Conservation (phyloP, 2,113 vertebrate genomes). For the Polyodon spathula region DNA sequence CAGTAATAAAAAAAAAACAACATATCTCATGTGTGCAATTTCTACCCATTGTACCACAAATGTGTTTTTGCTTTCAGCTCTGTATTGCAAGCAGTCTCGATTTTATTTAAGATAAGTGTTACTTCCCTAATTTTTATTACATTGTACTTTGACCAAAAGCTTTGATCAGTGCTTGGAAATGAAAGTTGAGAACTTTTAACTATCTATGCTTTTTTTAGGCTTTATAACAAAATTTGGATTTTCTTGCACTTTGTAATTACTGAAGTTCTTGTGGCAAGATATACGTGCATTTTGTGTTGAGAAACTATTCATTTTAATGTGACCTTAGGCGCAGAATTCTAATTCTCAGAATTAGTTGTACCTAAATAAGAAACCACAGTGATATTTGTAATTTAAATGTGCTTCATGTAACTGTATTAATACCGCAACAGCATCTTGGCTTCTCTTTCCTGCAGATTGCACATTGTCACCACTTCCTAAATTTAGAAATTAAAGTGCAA, state of each 20-base stretch:
- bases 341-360: conserved; percentile 60
- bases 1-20: no score
- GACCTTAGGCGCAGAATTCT: background rate
- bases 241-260: no score
- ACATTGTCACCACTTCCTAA: conserved; percentile 87
- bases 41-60: conserved; percentile 11
- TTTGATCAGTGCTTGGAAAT: no score
- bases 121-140: conserved; percentile 47
- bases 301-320: no score
- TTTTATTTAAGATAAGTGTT: conserved; percentile 47
- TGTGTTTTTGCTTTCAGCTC: conserved; percentile 7
- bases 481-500: conserved; percentile 62
- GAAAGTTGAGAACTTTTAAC: no score
- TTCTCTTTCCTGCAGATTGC: conserved; percentile 82
- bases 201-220: no score
- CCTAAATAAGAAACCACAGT: conserved; percentile 69
- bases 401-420: conserved; percentile 85
- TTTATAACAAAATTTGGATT: no score
- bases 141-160: no score
- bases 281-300: no score
- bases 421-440: conserved; percentile 66
- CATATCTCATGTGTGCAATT: conserved; percentile 1
- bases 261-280: no score
- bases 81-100: conserved; percentile 11
- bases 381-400: conserved; percentile 73